These are phyloP conservation scores for Gadopsis bispinosus DNA, from an alignment of 2,797 vertebrate genomes.

Conservation along the genomic window DNA sequence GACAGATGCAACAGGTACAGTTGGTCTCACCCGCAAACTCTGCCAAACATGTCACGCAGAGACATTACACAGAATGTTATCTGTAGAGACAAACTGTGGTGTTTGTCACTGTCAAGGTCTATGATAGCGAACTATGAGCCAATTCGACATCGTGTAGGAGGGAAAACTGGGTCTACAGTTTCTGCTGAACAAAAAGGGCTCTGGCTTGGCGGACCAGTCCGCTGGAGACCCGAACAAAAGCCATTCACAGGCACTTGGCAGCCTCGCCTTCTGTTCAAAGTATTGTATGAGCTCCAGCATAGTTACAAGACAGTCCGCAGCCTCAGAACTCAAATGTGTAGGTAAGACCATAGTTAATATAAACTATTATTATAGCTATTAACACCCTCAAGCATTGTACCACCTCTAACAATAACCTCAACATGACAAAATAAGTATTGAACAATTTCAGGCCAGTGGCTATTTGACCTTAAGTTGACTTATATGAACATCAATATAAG, in stretches of 20 bases:
- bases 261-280: conserved; percentile 58
- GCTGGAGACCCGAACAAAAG: conserved; percentile 74
- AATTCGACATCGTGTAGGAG: conserved; percentile 71
- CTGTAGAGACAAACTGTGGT: conserved; percentile 45
- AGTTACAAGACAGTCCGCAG: conserved; percentile 46
- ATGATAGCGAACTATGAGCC: conserved; percentile 80
- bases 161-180: conserved; percentile 64
- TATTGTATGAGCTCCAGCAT: conserved; percentile 38
- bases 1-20: conserved; percentile 29
- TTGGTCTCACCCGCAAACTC: conserved; percentile 9
- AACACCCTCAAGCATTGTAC: conserved; percentile 25
- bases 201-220: conserved; percentile 58
- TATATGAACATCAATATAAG: conserved; percentile 30
- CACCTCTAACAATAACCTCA: conserved; percentile 18
- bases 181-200: conserved; percentile 65
- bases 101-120: conserved; percentile 63
- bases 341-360: conserved; percentile 17
- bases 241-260: conserved; percentile 74
- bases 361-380: conserved; percentile 27
- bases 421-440: conserved; percentile 13
- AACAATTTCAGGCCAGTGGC: conserved; percentile 26
- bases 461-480: conserved; percentile 54
- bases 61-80: conserved; percentile 46
- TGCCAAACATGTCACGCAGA: conserved; percentile 46
- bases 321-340: conserved; percentile 35